A percentile compares a stretch with the other conserved stretches of the same genome.
phyloP scores from a whole-genome alignment of 2,797 vertebrate genomes.

The Centroberyx gerrardi region DNA sequence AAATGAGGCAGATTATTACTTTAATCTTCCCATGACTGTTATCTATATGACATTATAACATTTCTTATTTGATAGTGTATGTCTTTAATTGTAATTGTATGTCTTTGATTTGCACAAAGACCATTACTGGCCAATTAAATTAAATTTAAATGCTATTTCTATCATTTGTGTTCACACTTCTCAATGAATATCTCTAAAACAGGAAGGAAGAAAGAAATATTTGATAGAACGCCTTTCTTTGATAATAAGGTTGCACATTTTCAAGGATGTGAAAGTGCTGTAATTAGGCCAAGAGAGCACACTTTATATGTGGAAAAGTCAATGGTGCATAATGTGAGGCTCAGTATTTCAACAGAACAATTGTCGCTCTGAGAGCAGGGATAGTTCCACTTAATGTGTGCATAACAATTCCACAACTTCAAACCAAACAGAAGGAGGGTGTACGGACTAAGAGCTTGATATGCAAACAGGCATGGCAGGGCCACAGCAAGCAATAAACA shows the following conservation, averaged over 20 bases:
- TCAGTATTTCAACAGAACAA: conserved; percentile 58
- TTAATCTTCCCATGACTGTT: no score
- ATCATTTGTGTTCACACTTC: no score
- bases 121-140: no score
- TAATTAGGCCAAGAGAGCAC: conserved; percentile 53
- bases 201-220: background rate
- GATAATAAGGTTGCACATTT: conserved; percentile 1
- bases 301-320: conserved; percentile 39
- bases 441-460: conserved; percentile 73
- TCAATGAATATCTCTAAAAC: no score
- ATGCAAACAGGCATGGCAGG: conserved; percentile 83
- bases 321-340: conserved; percentile 60
- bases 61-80: no score
- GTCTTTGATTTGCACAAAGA: background rate
- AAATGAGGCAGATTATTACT: no score
- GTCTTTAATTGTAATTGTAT: no score
- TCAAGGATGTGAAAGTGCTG: conserved; percentile 36
- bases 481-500: conserved; percentile 86
- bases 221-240: background rate
- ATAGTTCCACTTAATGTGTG: conserved; percentile 70
- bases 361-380: conserved; percentile 47
- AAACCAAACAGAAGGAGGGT: conserved; percentile 72
- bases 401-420: conserved; percentile 67
- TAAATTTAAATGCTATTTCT: no score
- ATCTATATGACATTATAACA: no score